Base-by-base conservation (phyloP, 2,797 vertebrate species). In the Sebastes baramenuke region DNA sequence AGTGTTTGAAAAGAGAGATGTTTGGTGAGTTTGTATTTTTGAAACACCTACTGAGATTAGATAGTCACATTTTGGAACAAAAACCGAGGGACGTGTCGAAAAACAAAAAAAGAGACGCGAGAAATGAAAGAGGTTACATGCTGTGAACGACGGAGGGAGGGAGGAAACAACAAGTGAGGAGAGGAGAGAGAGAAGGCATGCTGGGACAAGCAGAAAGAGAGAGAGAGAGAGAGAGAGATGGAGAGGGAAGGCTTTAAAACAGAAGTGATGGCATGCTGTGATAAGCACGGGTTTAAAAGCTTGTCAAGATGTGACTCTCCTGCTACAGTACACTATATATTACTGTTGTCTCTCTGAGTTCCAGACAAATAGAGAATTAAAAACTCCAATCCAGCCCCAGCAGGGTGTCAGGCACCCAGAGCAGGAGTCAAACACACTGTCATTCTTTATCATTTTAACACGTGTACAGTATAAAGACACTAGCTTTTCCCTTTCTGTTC, bases 211-310 rank as follows among this genome's bases (percentile, higher is more conserved):
- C n/a, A 8, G 32, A 80, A 68, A 84, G 46, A 76, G 46, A 61
- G n/a, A 49, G 46, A 59, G 24, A 25, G 14, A 42, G 38, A 42
- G 55, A 52, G 60, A 77, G n/a, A n/a, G 66, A 60, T 8, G 22
- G 14, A n/a, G 67, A 60, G 8, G 25, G 14, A 25, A 67, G 38
- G 52, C 56, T 85, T 72, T 83, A 42, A 75, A 86, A 83, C 73
- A 78, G 75, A 82, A 80, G 75, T 18, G 77, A 84, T 24, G 42
- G 68, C 88, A 72, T 25, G 82, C 85, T 89, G 91, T 70, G 88
- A 87, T 89, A 82, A 86, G 65, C 71, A 74, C 6, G 46, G 72
- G 80, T 67, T 85, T 82, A 52, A 76, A 85, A 84, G 67, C 73
- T 72, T 67, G 73, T 73, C 67, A 61, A 66, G 67, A 76, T 75